A percentile compares a stretch with the other conserved stretches of the same genome.
Evolutionary conservation across 92 coral and sea anemone genomes (phyloP).

Genomic region (Palythoa grandis): DNA sequence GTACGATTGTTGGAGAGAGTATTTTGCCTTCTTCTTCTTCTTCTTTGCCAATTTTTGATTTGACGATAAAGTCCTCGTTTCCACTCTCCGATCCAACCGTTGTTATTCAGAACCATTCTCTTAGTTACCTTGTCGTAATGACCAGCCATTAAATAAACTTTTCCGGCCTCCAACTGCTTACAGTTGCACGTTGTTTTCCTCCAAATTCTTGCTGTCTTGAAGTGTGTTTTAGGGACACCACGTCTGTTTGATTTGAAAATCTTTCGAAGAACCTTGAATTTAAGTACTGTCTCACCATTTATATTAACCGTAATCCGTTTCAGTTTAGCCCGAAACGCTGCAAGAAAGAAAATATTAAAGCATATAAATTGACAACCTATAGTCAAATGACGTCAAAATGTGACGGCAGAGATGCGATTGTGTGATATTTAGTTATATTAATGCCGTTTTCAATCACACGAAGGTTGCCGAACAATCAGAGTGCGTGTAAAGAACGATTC

Average conservation of each 20-base stretch:
- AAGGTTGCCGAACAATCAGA: too few relatives aligned
- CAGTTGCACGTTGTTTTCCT: slow-evolving; percentile 14
- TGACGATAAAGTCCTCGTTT: background rate
- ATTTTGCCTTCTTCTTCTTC: background rate
- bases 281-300: background rate
- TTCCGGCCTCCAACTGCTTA: background rate
- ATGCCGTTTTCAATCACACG: too few relatives aligned
- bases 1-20: background rate
- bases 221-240: background rate
- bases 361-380: background rate
- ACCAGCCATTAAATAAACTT: slow-evolving; percentile 32
- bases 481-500: too few relatives aligned
- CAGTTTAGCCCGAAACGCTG: slow-evolving; percentile 26
- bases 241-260: background rate
- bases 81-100: slow-evolving; percentile 8
- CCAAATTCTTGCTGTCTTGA: slow-evolving; percentile 14
- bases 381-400: background rate
- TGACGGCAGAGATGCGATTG: background rate
- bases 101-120: background rate
- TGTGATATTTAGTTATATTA: background rate
- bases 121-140: background rate
- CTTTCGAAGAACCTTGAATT: slow-evolving; percentile 24
- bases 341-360: background rate
- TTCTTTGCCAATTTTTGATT: slow-evolving; percentile 29
- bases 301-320: background rate